These are phyloP conservation scores for Epinotia ramella DNA, from an alignment of 2,888 invertebrate genomes.

Conservation along the genomic window DNA sequence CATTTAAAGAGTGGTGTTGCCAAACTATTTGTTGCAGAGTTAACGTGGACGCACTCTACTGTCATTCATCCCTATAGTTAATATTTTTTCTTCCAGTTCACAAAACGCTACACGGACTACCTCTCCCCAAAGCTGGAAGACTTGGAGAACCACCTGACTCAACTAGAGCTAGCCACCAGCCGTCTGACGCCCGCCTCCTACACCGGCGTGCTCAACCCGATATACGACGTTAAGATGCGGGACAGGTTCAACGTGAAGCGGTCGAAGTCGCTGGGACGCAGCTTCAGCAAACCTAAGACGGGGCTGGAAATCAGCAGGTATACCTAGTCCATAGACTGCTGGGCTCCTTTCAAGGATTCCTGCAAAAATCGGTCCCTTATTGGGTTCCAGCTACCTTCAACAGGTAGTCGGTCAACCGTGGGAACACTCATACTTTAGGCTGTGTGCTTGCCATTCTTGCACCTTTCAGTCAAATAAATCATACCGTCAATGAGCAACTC, in stretches of 20 bases:
- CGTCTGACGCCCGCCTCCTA: conserved; percentile 54
- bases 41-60: too few relatives aligned
- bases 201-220: conserved; percentile 77
- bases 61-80: too few relatives aligned
- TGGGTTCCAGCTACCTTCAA: too few relatives aligned
- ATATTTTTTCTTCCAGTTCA: conserved; percentile 55
- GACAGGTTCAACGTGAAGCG: conserved; percentile 75
- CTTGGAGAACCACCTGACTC: conserved; percentile 54
- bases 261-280: conserved; percentile 74
- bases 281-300: conserved; percentile 65
- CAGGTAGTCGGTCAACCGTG: too few relatives aligned
- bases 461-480: too few relatives aligned
- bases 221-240: conserved; percentile 74
- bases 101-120: conserved; percentile 64
- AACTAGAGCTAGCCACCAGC: conserved; percentile 51
- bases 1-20: too few relatives aligned
- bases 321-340: background rate
- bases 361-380: background rate
- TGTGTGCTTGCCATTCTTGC: too few relatives aligned
- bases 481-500: too few relatives aligned
- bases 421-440: too few relatives aligned
- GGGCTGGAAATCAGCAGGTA: conserved; percentile 71
- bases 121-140: conserved; percentile 62
- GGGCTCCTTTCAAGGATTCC: background rate
- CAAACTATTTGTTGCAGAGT: too few relatives aligned